Percentiles rank a stretch among this genome's conserved stretches.
These are phyloP conservation scores for Eutolmus rufibarbis DNA, from an alignment of 2,888 invertebrate genomes.

Conservation along the genomic window DNA sequence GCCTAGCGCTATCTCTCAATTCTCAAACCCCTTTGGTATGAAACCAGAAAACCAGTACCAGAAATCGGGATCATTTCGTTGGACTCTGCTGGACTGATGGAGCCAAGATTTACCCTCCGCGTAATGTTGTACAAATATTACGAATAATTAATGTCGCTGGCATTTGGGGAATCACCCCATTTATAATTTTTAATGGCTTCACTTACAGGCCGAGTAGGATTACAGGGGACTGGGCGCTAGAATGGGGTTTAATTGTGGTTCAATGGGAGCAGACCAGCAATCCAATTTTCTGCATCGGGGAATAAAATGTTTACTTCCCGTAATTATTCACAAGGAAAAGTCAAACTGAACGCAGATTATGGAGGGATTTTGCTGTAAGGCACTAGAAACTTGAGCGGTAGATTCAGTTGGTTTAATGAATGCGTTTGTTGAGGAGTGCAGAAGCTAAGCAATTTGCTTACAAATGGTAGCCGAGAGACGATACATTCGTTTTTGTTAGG, in stretches of 20 bases:
- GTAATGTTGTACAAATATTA: conserved; percentile 23
- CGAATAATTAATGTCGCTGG: conserved; percentile 32
- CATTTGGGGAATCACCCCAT: conserved; percentile 27
- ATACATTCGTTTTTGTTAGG: neutral
- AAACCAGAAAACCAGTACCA: neutral
- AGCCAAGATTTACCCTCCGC: neutral
- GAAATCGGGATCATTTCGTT: neutral
- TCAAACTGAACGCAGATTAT: neutral
- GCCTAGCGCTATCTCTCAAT: neutral
- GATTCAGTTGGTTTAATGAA: neutral
- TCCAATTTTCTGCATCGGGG: conserved; percentile 5
- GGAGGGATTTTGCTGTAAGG: neutral
- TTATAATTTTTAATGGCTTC: conserved; percentile 33
- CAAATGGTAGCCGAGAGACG: no score
- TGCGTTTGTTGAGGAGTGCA: neutral
- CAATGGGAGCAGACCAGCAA: neutral
- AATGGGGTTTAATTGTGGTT: neutral
- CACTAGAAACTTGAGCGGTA: neutral
- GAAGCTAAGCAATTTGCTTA: no score
- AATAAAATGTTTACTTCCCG: neutral
- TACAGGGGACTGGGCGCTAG: neutral
- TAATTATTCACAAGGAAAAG: neutral
- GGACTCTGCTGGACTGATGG: neutral
- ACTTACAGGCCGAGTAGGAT: neutral
- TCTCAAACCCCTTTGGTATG: neutral